phyloP scores from a whole-genome alignment of 2,113 vertebrate species.

The Grantiella picta region DNA sequence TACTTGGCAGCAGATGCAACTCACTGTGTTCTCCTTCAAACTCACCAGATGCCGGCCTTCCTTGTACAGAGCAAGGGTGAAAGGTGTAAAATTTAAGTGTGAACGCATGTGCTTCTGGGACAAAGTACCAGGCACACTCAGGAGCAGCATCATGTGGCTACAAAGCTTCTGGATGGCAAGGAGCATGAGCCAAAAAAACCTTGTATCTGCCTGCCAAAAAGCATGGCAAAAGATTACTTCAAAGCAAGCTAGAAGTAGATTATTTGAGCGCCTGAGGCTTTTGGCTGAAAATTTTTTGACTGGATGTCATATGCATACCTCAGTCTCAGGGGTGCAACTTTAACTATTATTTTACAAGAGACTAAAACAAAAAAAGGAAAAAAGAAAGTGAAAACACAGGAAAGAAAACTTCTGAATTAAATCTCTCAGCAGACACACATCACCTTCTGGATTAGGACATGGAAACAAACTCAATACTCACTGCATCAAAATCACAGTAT shows the following conservation, averaged over 20 bases:
- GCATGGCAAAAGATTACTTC: not conserved
- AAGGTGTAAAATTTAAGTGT: not conserved
- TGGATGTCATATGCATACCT: not conserved
- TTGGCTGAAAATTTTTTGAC: not conserved
- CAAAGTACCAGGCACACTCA: not conserved
- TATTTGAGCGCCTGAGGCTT: not conserved
- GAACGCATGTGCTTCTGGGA: not conserved
- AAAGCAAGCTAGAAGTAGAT: not conserved
- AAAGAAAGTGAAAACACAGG: not conserved
- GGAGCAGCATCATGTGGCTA: not conserved
- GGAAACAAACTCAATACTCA: not conserved
- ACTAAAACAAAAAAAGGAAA: not conserved
- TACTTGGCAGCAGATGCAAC: not conserved
- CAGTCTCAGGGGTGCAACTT: not conserved
- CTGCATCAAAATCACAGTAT: not conserved
- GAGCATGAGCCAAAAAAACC: not conserved
- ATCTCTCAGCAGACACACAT: not conserved
- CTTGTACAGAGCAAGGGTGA: not conserved
- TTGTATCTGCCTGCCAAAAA: not conserved
- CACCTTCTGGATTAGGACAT: not conserved
- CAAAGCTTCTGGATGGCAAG: slow-evolving; percentile 5
- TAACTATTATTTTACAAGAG: not conserved
- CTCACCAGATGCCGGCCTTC: not conserved
- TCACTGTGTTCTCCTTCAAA: not conserved
- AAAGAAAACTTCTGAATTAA: not conserved